Base-by-base conservation (phyloP, 2,797 vertebrate species). In the Syndactyla subalaris region DNA sequence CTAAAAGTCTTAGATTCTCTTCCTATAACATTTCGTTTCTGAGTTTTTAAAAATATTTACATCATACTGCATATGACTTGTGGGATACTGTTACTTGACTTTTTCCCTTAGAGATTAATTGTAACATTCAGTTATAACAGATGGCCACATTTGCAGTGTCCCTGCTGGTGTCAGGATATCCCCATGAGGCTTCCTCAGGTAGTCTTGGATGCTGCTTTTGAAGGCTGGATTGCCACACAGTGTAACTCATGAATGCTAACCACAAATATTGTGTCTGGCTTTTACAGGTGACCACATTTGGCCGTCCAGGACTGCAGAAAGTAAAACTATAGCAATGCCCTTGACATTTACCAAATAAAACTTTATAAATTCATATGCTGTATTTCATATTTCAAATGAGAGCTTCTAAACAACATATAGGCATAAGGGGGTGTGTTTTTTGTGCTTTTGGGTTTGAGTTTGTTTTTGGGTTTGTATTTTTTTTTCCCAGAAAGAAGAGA, bases 131-230 rank as follows among this genome's bases (percentile, higher is more conserved):
- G 3, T 34, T 72, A 36, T 43, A 90, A 65, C 18, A 87, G 21
- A 13, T 30, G 14, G 11, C 5, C 1, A 1, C 0, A 0, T 75
- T 59, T 65, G 12, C n/a, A 57, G 46, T 11, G 7, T 59, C 26
- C 10, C 41, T 38, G 27, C 12, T 82, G 36, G 18, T 72, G 45
- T 19, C 7, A 26, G 7, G 30, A 7, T 70, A 14, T 68, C 36
- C 34, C 9, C 9, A 6, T 41, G 54, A 79, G 23, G 23, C 52
- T 91, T 62, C 57, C 34, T 62, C 32, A n/a, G 34, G 17, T 89
- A 41, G 7, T 34, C 18, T 52, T 77, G 34, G 32, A 41, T 93
- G 29, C 10, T 65, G 8, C 20, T 70, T 13, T 70, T 58, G 15
- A n/a, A 81, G n/a, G 14, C 9, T 81, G n/a, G 16, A 55, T 89